Evolutionary conservation across 2,797 vertebrate genomes (phyloP), one percentile per base, ranked within the genome.

Genomic region (Perodicticus potto): DNA sequence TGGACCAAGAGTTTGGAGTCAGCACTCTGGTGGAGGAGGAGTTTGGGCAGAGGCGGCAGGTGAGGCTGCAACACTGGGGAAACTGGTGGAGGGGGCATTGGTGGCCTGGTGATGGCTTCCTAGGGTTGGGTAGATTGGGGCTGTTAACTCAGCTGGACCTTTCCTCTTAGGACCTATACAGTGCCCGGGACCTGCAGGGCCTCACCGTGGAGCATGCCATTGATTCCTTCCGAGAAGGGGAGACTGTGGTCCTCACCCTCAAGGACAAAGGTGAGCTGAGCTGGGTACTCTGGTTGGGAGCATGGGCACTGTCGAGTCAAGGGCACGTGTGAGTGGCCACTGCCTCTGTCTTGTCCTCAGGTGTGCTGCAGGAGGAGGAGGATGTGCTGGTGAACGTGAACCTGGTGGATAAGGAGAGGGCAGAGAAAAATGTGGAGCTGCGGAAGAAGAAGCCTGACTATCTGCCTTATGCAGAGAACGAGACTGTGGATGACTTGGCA

Each of bases 1-100:
- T 99, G 99, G 99, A 99, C 78, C 98, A 99, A 96, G 99, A 99
- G 98, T 99, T 99, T 97, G 99, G 99, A 0, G 99, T 99, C 76
- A 99, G 99, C 98, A 99, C 97, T 94, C 98, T 99, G 65, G 99
- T 99, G 19, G 99, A 99, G 81, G 98, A 99, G 96, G 99, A 99
- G 96, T 99, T 99, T 95, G 99, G 98, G 10, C 99, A 99, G 77
- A 97, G 95, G 83, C 99, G 98, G 93, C 98, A 98, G 97, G 99
- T 99, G 92, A 97, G 94, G n/a, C 29, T 6, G 17, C 0, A 2
- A 55, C 32, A 1, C 40, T 0, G 25, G 12, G 22, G 57, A 16
- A 3, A 2, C 11, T 1, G 2, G 25, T 4, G 16, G 29, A 16
- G 83, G 22, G 12, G 14, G 43, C 57, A 29, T 11, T 23, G 25